These are phyloP conservation scores for Leptinotarsa lineolata DNA, from an alignment of 1,140 invertebrate genomes.

Conservation along the genomic window DNA sequence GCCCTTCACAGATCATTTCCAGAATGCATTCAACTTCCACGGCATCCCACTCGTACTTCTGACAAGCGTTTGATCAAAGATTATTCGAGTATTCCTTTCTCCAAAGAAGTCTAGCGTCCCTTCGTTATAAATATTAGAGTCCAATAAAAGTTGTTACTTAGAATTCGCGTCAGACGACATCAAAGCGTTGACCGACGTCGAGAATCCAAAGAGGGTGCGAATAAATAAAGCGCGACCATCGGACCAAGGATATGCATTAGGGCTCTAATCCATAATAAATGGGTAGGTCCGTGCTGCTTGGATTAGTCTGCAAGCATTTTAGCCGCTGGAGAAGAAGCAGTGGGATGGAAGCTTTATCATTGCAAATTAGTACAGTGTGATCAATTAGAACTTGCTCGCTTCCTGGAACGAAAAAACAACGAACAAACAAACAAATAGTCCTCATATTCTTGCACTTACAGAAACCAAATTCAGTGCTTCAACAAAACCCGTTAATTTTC, in stretches of 20 bases:
- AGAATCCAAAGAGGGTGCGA: conserved; percentile 34
- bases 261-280: conserved; percentile 26
- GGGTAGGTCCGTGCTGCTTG: not conserved
- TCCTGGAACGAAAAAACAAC: too few species aligned
- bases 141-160: conserved; percentile 57
- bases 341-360: not conserved
- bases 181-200: conserved; percentile 41
- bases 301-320: not conserved
- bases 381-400: too few species aligned
- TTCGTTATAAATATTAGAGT: conserved; percentile 55
- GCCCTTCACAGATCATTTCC: too few species aligned
- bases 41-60: too few species aligned
- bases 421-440: too few species aligned
- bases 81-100: not conserved
- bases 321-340: not conserved
- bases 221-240: conserved; percentile 38
- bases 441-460: too few species aligned
- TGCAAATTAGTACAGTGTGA: too few species aligned
- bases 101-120: not conserved
- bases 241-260: conserved; percentile 12
- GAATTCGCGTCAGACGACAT: conserved; percentile 49
- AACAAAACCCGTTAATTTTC: too few species aligned
- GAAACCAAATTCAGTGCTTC: too few species aligned
- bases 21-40: too few species aligned
- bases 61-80: too few species aligned